phyloP scores from a whole-genome alignment of 2,888 invertebrate genomes.

The Nomada ruficornis region DNA sequence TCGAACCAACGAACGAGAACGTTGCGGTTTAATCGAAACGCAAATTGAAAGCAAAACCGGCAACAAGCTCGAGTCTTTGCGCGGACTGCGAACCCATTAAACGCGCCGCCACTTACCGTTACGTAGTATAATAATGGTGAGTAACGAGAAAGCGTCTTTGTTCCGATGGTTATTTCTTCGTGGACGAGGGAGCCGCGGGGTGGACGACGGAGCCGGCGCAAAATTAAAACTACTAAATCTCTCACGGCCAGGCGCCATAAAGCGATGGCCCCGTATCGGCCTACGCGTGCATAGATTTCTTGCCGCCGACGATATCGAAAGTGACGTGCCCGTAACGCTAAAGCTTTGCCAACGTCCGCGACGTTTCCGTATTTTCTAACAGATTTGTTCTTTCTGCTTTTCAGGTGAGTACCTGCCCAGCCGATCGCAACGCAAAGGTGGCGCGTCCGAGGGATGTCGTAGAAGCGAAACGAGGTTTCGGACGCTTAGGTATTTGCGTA shows the following conservation, averaged over 20 bases:
- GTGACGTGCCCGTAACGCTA: slow-evolving; percentile 8
- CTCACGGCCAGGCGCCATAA: slow-evolving; percentile 52
- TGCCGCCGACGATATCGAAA: slow-evolving; percentile 39
- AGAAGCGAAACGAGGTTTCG: neutral
- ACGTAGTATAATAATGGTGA: slow-evolving; percentile 52
- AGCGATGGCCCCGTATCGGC: slow-evolving; percentile 27
- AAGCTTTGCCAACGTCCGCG: neutral
- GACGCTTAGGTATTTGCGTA: neutral
- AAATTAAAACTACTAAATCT: slow-evolving; percentile 65
- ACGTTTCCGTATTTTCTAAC: neutral
- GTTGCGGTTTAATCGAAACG: slow-evolving; percentile 9
- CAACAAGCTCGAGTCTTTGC: slow-evolving; percentile 12
- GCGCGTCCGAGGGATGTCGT: neutral
- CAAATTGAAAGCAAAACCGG: slow-evolving; percentile 33
- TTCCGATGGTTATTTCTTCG: slow-evolving; percentile 47
- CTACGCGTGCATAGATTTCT: neutral
- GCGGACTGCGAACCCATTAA: slow-evolving; percentile 32
- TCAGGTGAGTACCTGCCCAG: slow-evolving; percentile 59
- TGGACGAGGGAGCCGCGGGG: neutral
- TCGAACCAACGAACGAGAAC: neutral
- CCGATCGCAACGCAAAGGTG: no score
- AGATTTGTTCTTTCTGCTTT: slow-evolving; percentile 32
- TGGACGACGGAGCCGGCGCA: slow-evolving; percentile 26
- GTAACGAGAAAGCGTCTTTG: slow-evolving; percentile 59
- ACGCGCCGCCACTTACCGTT: slow-evolving; percentile 43